Percentiles rank a stretch among this genome's conserved stretches.
Conservation (phyloP, 2,797 vertebrate species). For the Erithacus rubecula region DNA sequence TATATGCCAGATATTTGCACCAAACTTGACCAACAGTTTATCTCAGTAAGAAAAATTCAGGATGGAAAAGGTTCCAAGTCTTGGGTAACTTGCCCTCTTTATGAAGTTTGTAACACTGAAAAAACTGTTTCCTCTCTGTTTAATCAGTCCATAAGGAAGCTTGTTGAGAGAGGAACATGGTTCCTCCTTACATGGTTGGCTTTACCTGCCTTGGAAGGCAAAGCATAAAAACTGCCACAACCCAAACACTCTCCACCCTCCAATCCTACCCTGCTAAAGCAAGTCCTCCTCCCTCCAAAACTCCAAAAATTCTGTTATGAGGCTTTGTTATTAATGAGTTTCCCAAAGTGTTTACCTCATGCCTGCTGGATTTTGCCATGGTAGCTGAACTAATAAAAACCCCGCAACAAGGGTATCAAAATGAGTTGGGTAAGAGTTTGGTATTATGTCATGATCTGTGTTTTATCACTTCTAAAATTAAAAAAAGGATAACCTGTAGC, state of each 20-base stretch:
- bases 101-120: neutral
- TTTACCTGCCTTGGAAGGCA: neutral
- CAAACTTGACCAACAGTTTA: neutral
- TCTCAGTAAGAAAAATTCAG: neutral
- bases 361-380: neutral
- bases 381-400: neutral
- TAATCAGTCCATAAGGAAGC: neutral
- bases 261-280: neutral
- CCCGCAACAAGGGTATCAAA: neutral
- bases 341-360: neutral
- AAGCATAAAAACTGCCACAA: neutral
- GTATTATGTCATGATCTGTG: neutral
- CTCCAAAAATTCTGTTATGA: neutral
- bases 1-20: neutral
- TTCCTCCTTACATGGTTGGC: neutral
- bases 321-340: neutral
- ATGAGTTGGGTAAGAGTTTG: neutral
- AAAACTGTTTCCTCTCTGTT: neutral
- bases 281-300: accelerated
- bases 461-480: neutral
- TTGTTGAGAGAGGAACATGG: neutral
- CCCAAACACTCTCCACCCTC: accelerated
- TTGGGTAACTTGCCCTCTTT: neutral
- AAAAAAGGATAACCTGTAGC: neutral
- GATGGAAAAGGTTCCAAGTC: neutral